Conservation (phyloP, 2,797 vertebrate genomes). For the Fistularia tabacaria region DNA sequence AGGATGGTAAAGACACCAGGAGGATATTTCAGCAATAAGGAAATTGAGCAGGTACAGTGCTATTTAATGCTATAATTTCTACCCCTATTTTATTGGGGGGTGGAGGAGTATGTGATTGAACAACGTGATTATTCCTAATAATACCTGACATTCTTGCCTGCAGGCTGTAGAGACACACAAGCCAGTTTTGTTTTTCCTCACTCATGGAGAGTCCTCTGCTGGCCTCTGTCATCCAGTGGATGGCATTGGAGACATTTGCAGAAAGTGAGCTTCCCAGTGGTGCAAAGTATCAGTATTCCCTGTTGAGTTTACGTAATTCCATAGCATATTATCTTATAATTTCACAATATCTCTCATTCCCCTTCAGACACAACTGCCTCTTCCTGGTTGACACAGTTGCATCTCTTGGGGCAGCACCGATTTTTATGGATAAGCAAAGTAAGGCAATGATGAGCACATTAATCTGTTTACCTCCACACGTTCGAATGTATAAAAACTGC, state of each 20-base stretch:
- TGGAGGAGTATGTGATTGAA: not conserved
- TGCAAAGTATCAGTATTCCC: not conserved
- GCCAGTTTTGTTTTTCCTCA: slow-evolving; percentile 88
- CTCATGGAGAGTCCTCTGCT: slow-evolving; percentile 92
- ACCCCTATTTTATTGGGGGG: not conserved
- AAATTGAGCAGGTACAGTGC: slow-evolving; percentile 84
- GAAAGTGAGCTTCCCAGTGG: slow-evolving; percentile 75
- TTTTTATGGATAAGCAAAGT: slow-evolving; percentile 97
- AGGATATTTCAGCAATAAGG: slow-evolving; percentile 76
- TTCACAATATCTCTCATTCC: not conserved
- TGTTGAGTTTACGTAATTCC: not conserved
- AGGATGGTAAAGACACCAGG: slow-evolving; percentile 82
- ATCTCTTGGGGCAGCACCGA: slow-evolving; percentile 86
- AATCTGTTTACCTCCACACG: not conserved
- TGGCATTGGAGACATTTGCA: slow-evolving; percentile 87
- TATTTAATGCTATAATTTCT: no score
- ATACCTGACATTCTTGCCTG: not conserved
- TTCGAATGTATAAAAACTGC: no score
- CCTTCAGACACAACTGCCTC: slow-evolving; percentile 85
- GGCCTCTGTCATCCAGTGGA: slow-evolving; percentile 89
- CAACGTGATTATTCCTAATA: not conserved
- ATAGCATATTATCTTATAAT: not conserved
- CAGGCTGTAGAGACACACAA: slow-evolving; percentile 84
- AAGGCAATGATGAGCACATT: slow-evolving; percentile 18
- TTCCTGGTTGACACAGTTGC: slow-evolving; percentile 91